Evolutionary conservation across 2,888 invertebrate species (phyloP), one percentile per base, ranked within the genome.

Genomic region (Metallyticus violacea): DNA sequence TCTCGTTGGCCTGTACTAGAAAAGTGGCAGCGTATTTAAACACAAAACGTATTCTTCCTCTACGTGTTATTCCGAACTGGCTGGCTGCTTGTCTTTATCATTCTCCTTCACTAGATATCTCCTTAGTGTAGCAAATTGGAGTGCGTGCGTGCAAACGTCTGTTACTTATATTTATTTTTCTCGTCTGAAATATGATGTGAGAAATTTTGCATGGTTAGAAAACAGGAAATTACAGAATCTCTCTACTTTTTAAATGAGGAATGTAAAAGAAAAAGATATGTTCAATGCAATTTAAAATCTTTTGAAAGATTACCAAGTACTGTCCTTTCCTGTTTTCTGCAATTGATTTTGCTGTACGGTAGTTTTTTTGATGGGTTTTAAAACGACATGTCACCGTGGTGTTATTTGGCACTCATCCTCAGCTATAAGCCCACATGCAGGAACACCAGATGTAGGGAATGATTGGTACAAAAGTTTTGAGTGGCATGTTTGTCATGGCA

Each of bases 11-110:
- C 88, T 88, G 88, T 87, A 87, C 88, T 88, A 88, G 88, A 88
- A 87, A 88, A 86, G 86, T 88, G 86, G 88, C 88, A 88, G 86
- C 88, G 88, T 88, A 86, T 88, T 86, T 86, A 87, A 87, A 87
- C 88, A 88, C 88, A 88, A 88, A 88, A 88, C 88, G 88, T 88
- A 88, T 88, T 88, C 88, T 88, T 88, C 88, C 87, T 88, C 88
- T 88, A 88, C 88, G 88, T 88, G 88, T 88, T 88, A 88, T 88
- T 88, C 88, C 87, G 86, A 87, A 88, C 88, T 88, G 88, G 88
- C 88, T 88, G 88, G 88, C 88, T 88, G 88, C 88, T 88, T 88
- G 88, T 87, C 88, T 88, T 88, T 88, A 87, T 88, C 85, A 86
- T 87, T 88, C 86, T 85, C 87, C 88, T 88, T 88, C 88, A 88